A percentile compares a stretch with the other conserved stretches of the same genome.
phyloP scores from a whole-genome alignment of 2,888 invertebrate genomes.

The Rhaphigaster nebulosa region DNA sequence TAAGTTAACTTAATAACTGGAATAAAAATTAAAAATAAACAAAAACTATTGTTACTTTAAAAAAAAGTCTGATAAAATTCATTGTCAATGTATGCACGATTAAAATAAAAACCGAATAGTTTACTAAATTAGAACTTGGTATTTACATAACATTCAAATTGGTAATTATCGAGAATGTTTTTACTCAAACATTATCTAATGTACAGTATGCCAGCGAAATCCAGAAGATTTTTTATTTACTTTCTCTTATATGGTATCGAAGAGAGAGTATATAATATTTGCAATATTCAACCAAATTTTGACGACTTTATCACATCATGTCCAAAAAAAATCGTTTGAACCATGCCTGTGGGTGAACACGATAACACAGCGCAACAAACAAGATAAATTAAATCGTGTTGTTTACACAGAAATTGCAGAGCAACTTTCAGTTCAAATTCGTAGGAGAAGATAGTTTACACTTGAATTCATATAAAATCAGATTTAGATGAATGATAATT shows the following conservation, averaged over 20 bases:
- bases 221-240: neutral
- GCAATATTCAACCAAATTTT: neutral
- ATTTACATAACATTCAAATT: neutral
- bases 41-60: too few relatives aligned
- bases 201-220: neutral
- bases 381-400: neutral
- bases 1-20: too few relatives aligned
- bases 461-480: too few relatives aligned
- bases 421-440: neutral
- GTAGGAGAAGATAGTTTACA: too few relatives aligned
- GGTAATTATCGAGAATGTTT: neutral
- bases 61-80: too few relatives aligned
- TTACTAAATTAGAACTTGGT: neutral
- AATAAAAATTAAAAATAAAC: too few relatives aligned
- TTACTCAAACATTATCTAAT: neutral
- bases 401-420: neutral
- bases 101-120: neutral
- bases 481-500: too few relatives aligned
- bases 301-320: neutral
- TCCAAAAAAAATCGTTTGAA: neutral
- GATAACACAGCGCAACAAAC: neutral
- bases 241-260: neutral
- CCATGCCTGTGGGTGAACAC: neutral
- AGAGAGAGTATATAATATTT: neutral
- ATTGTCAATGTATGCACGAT: neutral